Conservation (phyloP, 2,888 invertebrate genomes). For the Sussaba pulchella region DNA sequence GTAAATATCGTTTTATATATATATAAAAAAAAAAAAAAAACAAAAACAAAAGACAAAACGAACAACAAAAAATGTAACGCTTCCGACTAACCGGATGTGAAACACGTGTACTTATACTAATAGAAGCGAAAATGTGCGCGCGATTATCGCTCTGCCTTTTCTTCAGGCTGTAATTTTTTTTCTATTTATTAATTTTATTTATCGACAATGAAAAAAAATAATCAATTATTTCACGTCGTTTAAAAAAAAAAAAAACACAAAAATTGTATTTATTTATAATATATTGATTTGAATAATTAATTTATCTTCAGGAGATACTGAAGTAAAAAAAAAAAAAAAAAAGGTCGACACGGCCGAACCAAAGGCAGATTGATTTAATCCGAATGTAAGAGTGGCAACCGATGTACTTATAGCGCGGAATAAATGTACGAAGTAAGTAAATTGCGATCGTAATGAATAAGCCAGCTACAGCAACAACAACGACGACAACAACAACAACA, state of each 20-base stretch:
- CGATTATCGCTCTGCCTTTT: conserved; percentile 60
- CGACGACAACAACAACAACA: conserved; percentile 23
- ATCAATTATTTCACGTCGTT: neutral
- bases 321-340: conserved; percentile 57
- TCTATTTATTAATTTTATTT: conserved; percentile 17
- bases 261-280: conserved; percentile 56
- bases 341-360: conserved; percentile 37
- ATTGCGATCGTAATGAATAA: conserved; percentile 44
- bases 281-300: conserved; percentile 41
- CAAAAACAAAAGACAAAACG: conserved; percentile 3
- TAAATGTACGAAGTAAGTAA: conserved; percentile 46
- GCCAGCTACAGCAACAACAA: conserved; percentile 11
- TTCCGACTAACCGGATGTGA: conserved; percentile 32
- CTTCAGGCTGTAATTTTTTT: conserved; percentile 43
- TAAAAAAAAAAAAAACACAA: no score
- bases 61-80: conserved; percentile 37
- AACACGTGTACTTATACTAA: conserved; percentile 52
- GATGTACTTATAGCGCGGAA: conserved; percentile 61
- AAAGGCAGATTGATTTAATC: conserved; percentile 59
- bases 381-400: conserved; percentile 47
- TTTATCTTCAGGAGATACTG: conserved; percentile 42
- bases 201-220: neutral
- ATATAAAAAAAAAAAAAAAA: conserved; percentile 30
- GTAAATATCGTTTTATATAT: conserved; percentile 79
- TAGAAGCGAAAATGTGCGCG: conserved; percentile 45